Percentiles rank a stretch among this genome's conserved stretches.
Conservation (phyloP, 2,797 vertebrate genomes). For the Lophura swinhoii region DNA sequence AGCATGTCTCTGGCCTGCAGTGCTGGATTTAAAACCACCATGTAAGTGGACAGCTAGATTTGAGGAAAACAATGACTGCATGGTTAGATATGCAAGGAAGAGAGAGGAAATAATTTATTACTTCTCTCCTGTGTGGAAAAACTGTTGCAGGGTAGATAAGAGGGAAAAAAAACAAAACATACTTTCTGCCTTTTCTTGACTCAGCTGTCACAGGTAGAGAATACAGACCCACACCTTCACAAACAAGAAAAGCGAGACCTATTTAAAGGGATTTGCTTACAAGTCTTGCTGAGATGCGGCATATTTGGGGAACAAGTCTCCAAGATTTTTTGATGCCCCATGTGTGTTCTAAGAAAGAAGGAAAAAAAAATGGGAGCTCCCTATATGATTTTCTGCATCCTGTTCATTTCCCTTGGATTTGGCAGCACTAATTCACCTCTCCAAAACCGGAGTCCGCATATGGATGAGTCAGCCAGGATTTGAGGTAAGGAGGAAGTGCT, state of each 20-base stretch:
- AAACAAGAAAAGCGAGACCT: background rate
- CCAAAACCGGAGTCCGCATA: rapidly evolving
- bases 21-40: background rate
- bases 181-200: background rate
- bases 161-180: background rate
- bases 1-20: background rate
- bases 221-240: background rate
- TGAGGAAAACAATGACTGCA: background rate
- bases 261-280: background rate
- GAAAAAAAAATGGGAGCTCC: background rate
- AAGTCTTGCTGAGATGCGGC: background rate
- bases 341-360: background rate
- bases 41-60: background rate
- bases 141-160: too few relatives aligned
- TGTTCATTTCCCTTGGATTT: background rate
- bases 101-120: background rate
- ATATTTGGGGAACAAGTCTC: background rate
- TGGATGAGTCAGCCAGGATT: background rate
- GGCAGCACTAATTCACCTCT: background rate
- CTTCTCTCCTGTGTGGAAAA: background rate
- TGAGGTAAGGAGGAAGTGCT: background rate
- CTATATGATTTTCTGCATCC: background rate
- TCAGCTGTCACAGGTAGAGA: background rate
- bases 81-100: background rate
- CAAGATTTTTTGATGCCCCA: background rate